Conservation (phyloP, 1,140 invertebrate species). For the Drosophila mayri region DNA sequence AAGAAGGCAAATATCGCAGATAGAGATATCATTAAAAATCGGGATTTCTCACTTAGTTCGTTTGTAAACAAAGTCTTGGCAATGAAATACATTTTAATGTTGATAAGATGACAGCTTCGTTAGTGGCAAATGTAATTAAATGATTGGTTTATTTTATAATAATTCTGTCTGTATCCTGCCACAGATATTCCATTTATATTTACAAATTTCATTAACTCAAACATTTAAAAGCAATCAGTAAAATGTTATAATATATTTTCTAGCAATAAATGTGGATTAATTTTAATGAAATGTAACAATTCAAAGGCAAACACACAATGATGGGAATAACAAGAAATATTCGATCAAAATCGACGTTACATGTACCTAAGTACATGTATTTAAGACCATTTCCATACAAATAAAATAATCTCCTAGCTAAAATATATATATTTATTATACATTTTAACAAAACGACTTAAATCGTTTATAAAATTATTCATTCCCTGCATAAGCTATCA, state of each 20-base stretch:
- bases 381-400: background rate
- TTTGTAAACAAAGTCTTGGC: background rate
- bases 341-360: background rate
- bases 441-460: background rate
- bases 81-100: background rate
- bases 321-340: background rate
- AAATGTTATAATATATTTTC: background rate
- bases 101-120: background rate
- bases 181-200: background rate
- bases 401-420: background rate
- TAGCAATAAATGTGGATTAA: background rate
- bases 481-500: background rate
- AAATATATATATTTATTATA: background rate
- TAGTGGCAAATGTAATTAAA: no score
- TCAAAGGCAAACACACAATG: background rate
- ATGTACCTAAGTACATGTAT: no score
- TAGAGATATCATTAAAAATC: background rate
- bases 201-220: background rate
- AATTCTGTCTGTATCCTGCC: background rate
- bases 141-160: no score
- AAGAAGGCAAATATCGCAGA: constrained; percentile 3
- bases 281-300: background rate
- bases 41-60: background rate
- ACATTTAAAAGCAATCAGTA: background rate
- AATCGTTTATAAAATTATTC: background rate